These are phyloP conservation scores for Penaeus indicus DNA, from an alignment of 1,140 invertebrate species.

Conservation along the genomic window DNA sequence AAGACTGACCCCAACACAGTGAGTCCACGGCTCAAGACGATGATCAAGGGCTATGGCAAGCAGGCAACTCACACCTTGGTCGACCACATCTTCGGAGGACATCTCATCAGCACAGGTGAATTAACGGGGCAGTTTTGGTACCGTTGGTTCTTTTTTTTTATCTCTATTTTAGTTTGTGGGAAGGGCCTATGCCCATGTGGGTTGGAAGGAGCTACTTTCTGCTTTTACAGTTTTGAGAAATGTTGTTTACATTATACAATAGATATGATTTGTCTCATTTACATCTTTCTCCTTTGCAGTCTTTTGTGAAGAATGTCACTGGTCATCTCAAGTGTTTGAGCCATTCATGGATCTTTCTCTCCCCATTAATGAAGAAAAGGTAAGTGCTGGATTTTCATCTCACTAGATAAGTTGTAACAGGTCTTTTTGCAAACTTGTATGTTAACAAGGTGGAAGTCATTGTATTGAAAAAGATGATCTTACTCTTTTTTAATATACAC, in stretches of 20 bases:
- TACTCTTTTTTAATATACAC: too few species aligned
- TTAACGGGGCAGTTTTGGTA: background rate
- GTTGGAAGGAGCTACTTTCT: too few species aligned
- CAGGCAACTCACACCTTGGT: slow-evolving; percentile 85
- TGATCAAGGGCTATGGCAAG: slow-evolving; percentile 81
- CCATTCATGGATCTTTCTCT: slow-evolving; percentile 95
- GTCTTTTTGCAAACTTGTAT: background rate
- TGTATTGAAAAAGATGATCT: too few species aligned
- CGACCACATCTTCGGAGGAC: slow-evolving; percentile 89
- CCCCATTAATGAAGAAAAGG: slow-evolving; percentile 81
- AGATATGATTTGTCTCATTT: background rate
- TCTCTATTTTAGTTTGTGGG: background rate
- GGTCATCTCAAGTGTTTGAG: slow-evolving; percentile 88
- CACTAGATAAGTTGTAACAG: background rate
- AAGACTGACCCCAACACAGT: slow-evolving; percentile 80
- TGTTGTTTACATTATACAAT: background rate
- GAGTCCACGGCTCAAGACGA: slow-evolving; percentile 79
- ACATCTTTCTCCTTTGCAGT: slow-evolving; percentile 70
- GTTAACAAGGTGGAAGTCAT: background rate
- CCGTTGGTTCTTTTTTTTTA: background rate
- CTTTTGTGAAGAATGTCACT: slow-evolving; percentile 88
- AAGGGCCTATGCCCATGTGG: too few species aligned
- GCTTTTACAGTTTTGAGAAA: background rate
- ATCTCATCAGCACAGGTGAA: slow-evolving; percentile 82
- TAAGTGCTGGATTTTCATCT: slow-evolving; percentile 8